Base-by-base conservation (phyloP, 2,797 vertebrate species). In the Lagothrix lagotricha region DNA sequence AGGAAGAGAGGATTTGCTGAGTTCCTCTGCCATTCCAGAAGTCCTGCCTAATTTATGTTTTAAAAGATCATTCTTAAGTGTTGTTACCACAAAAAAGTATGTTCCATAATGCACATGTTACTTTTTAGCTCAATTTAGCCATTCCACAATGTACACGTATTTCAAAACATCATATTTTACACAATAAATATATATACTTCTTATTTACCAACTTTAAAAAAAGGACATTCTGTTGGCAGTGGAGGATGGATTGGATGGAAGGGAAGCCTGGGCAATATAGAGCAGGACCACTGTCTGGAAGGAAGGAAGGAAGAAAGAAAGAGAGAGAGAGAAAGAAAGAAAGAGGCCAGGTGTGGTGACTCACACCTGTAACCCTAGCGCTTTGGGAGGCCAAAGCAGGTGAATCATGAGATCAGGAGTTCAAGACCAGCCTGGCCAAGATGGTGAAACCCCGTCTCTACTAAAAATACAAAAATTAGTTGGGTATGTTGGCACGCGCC, bases 41-140 rank as follows among this genome's bases (percentile, higher is more conserved):
- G 82, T 90, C 64, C 41, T 95, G 44, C 17, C 67, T 93, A 94
- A 94, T 96, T 93, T 93, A 36, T 90, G 73, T 92, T 93, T 75
- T 80, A 83, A 83, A 92, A 70, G 64, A 95, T 84, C 22, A 70
- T 87, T 64, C 20, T 77, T 82, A 91, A 92, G 88, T 83, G 70
- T 92, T 92, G 48, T 88, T 88, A 75, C 70, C 67, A 58, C 52
- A 96, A 83, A 90, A 77, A 88, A 88, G 70, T 94, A 91, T 77
- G 48, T 70, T 77, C 83, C 58, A 15, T 87, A 82, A 70, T 82
- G 12, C 26, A 22, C 72, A 67, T 70, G 46, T 52, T 86, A 90
- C 30, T 79, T 50, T 82, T 91, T 90, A 90, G 36, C 48, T 67
- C 39, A n/a, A 67, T 75, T 94, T 94, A 76, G n/a, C 39, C 82